Conservation (phyloP, 1,140 invertebrate species). For the Nylanderia fulva region DNA sequence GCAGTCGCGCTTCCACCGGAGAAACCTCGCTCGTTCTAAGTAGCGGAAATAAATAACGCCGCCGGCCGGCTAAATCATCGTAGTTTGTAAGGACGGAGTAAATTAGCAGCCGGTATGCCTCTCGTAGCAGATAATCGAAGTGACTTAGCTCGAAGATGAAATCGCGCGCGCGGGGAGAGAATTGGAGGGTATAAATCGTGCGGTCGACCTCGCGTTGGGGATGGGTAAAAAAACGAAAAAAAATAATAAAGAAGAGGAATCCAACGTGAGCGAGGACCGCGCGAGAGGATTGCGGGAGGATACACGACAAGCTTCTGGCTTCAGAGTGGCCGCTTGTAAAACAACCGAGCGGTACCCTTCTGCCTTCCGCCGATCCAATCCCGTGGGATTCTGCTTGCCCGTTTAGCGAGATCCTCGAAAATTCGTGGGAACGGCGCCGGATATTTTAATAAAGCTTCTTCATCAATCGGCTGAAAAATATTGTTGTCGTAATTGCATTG, state of each 20-base stretch:
- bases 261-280: constrained; percentile 69
- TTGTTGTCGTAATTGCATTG: not conserved
- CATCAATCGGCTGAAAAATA: not conserved
- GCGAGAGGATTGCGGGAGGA: constrained; percentile 68
- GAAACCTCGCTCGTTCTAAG: constrained; percentile 29
- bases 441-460: constrained; percentile 74
- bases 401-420: constrained; percentile 60
- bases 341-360: constrained; percentile 77
- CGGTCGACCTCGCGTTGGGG: constrained; percentile 66
- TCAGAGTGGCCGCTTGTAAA: constrained; percentile 79
- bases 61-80: constrained; percentile 50
- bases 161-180: constrained; percentile 60
- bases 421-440: constrained; percentile 70
- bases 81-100: constrained; percentile 50
- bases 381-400: constrained; percentile 74
- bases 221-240: constrained; percentile 14
- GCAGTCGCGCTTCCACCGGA: constrained; percentile 32
- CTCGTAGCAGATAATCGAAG: constrained; percentile 45
- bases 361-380: constrained; percentile 72
- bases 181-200: constrained; percentile 72
- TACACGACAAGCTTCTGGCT: constrained; percentile 79
- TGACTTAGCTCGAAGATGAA: constrained; percentile 52
- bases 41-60: constrained; percentile 35
- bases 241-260: constrained; percentile 66
- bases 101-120: constrained; percentile 52